phyloP scores from a whole-genome alignment of 2,113 vertebrate species.

The Micronycteris hirsuta region DNA sequence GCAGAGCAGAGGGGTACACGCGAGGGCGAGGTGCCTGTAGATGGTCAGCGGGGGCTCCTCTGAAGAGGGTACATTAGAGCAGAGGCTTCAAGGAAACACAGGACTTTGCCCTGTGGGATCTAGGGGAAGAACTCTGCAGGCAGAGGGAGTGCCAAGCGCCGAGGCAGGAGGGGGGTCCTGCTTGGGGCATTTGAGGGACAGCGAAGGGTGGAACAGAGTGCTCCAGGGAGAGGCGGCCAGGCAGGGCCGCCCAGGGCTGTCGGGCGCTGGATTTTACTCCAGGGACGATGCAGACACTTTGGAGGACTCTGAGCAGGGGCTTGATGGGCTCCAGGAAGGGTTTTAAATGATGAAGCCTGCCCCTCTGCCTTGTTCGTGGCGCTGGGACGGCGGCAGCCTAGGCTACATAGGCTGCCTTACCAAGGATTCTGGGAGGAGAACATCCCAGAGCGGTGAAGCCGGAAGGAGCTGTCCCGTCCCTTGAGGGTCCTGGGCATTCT shows the following conservation, averaged over 20 bases:
- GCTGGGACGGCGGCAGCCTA: rapidly evolving
- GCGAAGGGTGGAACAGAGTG: background rate
- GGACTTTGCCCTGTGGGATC: background rate
- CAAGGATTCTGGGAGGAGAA: background rate
- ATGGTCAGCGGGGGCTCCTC: background rate
- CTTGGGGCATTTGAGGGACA: background rate
- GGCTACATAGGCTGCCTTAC: background rate
- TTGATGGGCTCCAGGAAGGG: background rate
- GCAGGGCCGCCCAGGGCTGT: background rate
- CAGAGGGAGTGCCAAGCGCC: background rate
- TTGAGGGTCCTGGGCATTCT: background rate
- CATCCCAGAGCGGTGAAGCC: background rate
- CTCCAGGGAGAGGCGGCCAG: background rate
- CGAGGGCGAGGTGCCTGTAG: background rate
- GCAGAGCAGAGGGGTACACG: background rate
- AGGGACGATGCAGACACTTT: rapidly evolving
- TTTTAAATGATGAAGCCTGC: background rate
- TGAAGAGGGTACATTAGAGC: background rate
- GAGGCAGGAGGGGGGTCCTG: too few relatives aligned
- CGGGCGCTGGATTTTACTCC: background rate
- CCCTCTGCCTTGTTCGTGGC: too few relatives aligned
- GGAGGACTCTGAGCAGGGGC: background rate
- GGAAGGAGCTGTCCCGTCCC: background rate
- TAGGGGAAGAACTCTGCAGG: rapidly evolving
- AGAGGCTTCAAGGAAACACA: background rate